Base-by-base conservation (phyloP, 2,113 vertebrate species). In the Perccottus glenii region DNA sequence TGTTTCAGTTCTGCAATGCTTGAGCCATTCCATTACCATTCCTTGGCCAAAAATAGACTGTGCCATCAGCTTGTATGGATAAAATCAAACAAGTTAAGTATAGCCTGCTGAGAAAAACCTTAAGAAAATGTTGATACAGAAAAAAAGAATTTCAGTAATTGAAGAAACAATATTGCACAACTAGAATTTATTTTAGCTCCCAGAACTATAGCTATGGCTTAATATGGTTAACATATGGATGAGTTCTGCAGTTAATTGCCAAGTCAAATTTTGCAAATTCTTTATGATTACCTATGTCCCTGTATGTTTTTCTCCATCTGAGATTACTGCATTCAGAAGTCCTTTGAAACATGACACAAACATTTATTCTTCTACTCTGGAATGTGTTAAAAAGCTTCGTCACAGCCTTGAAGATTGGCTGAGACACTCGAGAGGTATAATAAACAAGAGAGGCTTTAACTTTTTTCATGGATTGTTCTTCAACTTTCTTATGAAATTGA, bases 321-420 rank as follows among this genome's bases (percentile, higher is more conserved):
- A 42, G 38, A 42, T 19, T 14, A 58, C 9, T 9, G 38, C 55
- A 55, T 36, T 10, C 40, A 58, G 11, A 58, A 16, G 5, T 9
- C 11, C n/a, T 55, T 8, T n/a, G 11, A 53, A 59, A 16, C 0
- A 15, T 14, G 68, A 64, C n/a, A 63, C 8, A 43, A 7, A 48
- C 8, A 44, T 44, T 16, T 11, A 50, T 16, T 50, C 11, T 55
- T 43, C 5, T 49, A 60, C 27, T 47, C n/a, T 38, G 9, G 49
- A 50, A 69, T 38, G 32, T 40, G 35, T 40, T 11, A 45, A 52
- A 12, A 51, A 14, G 3, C 33, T 49, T 9, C 44, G 11, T 50
- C 32, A 16, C 10, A 66, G 47, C 67, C 63, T 44, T 75, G 51
- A 70, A 52, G 14, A 51, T 50, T 35, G 10, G 10, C 9, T 7